These are phyloP conservation scores for Porites evermanni DNA, from an alignment of 92 coral and sea anemone species.

Conservation along the genomic window DNA sequence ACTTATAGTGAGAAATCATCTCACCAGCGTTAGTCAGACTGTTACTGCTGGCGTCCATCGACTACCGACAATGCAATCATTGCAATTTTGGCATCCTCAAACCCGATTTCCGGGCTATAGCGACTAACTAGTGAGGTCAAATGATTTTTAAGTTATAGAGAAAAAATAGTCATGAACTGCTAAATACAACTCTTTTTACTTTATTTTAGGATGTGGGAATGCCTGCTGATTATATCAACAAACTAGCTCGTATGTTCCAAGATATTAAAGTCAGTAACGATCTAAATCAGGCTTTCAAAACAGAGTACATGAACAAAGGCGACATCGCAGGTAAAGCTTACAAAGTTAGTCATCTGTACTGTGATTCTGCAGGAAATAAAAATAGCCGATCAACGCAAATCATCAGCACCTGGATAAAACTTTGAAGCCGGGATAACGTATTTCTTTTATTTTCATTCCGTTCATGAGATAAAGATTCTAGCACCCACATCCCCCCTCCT, in stretches of 20 bases:
- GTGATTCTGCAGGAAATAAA: neutral
- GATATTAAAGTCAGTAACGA: slow-evolving; percentile 98
- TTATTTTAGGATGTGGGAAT: slow-evolving; percentile 94
- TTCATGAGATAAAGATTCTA: too few species aligned
- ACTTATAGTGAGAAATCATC: too few species aligned
- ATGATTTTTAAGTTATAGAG: too few species aligned
- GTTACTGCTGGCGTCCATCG: too few species aligned
- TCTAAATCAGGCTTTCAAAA: slow-evolving; percentile 90
- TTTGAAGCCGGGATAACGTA: neutral
- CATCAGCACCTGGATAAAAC: neutral
- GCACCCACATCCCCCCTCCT: too few species aligned
- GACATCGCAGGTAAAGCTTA: slow-evolving; percentile 83
- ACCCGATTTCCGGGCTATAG: neutral
- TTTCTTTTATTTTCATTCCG: too few species aligned
- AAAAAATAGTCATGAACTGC: too few species aligned
- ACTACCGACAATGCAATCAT: neutral
- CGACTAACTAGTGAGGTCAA: neutral
- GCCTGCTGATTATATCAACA: slow-evolving; percentile 99
- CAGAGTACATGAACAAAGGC: slow-evolving; percentile 80
- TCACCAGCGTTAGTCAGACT: too few species aligned
- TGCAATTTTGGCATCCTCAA: neutral
- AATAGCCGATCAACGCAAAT: too few species aligned
- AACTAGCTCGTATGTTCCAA: slow-evolving; percentile 98
- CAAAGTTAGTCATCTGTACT: neutral
- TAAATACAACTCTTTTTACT: neutral